phyloP scores from a whole-genome alignment of 2,797 vertebrate species.

The Sebastolobus altivelis region DNA sequence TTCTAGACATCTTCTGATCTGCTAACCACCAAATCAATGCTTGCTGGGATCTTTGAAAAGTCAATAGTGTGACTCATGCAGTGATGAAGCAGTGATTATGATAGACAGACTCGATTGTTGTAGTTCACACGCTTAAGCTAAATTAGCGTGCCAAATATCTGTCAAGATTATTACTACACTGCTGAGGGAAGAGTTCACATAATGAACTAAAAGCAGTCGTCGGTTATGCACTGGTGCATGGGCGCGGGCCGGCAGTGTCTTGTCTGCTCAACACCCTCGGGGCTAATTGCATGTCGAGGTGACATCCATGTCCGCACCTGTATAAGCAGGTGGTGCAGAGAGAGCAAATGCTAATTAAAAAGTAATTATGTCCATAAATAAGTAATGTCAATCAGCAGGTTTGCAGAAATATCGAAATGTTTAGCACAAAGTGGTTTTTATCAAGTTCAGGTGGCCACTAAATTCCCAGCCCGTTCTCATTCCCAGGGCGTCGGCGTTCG shows the following conservation, averaged over 20 bases:
- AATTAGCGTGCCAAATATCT: slow-evolving; percentile 1
- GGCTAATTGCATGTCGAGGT: background rate
- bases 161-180: background rate
- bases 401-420: background rate
- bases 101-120: background rate
- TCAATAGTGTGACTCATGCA: background rate
- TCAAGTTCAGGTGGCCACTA: background rate
- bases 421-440: background rate
- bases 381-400: background rate
- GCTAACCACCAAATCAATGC: background rate
- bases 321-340: background rate
- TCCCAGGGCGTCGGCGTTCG: too few relatives aligned
- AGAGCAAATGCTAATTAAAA: background rate
- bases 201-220: background rate
- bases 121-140: slow-evolving; percentile 4
- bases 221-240: background rate
- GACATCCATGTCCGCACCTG: slow-evolving; percentile 44
- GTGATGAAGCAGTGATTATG: background rate
- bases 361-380: background rate
- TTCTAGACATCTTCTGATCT: background rate
- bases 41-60: background rate
- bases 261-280: slow-evolving; percentile 14
- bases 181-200: slow-evolving; percentile 2
- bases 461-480: background rate
- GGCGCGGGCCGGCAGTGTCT: slow-evolving; percentile 18